A percentile compares a stretch with the other conserved stretches of the same genome.
phyloP scores from a whole-genome alignment of 2,113 vertebrate genomes.

The Lucifuga dentata region DNA sequence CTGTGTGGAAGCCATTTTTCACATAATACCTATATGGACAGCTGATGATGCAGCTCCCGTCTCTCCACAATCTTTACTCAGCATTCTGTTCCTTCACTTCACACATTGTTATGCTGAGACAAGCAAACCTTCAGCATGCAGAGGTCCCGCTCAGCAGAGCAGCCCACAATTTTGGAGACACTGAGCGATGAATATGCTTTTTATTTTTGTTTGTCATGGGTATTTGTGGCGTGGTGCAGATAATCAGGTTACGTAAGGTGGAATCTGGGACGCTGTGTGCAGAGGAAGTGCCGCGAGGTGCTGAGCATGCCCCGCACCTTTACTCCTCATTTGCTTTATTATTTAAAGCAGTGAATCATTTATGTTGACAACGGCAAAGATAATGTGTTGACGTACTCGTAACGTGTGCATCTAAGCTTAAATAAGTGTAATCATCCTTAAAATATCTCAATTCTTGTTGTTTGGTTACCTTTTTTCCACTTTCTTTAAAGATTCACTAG shows the following conservation, averaged over 20 bases:
- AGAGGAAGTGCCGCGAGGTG: conserved; percentile 61
- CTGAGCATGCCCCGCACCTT: conserved; percentile 24
- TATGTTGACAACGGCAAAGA: conserved; percentile 45
- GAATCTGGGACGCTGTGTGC: conserved; percentile 69
- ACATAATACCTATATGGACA: conserved; percentile 22
- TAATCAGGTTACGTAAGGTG: conserved; percentile 64
- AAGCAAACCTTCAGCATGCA: conserved; percentile 20
- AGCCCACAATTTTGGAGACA: conserved; percentile 46
- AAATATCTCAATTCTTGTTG: conserved; percentile 50
- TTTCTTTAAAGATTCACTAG: conserved; percentile 68
- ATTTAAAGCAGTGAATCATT: conserved; percentile 54
- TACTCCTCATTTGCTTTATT: conserved; percentile 37
- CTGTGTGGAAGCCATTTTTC: conserved; percentile 19
- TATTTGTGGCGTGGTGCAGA: conserved; percentile 56
- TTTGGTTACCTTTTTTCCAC: conserved; percentile 37
- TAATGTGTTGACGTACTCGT: conserved; percentile 49
- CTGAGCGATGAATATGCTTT: conserved; percentile 53
- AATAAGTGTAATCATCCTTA: conserved; percentile 58
- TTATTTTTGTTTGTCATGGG: conserved; percentile 45
- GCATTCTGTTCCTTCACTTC: conserved; percentile 39
- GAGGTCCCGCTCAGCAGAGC: conserved; percentile 7
- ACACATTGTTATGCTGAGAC: conserved; percentile 47
- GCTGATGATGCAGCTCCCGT: conserved; percentile 15
- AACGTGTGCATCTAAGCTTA: conserved; percentile 50
- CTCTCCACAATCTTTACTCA: conserved; percentile 50